Evolutionary conservation across 1,140 invertebrate species (phyloP).

Genomic region (Drosophila takahashii): DNA sequence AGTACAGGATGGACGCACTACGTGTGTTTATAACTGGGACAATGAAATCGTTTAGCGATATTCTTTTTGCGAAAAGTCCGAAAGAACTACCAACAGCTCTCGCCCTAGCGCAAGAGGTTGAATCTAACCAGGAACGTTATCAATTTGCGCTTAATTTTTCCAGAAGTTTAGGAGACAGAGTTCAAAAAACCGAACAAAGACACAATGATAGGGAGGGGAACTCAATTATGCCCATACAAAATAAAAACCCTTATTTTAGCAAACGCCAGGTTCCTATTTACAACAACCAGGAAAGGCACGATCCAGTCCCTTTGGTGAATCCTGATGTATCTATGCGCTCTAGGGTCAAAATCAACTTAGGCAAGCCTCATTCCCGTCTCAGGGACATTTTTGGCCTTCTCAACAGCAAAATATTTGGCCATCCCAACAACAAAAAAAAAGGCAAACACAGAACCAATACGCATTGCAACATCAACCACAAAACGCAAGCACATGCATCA

Average conservation of each 20-base stretch:
- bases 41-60: conserved; percentile 13
- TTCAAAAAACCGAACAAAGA: conserved; percentile 4
- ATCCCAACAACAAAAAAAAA: neutral
- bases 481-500: neutral
- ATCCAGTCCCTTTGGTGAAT: neutral
- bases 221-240: conserved; percentile 2
- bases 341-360: conserved; percentile 2
- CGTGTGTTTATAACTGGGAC: conserved; percentile 5
- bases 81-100: conserved; percentile 14
- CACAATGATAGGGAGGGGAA: conserved; percentile 9
- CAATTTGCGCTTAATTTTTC: conserved; percentile 8
- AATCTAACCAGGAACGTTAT: conserved; percentile 17
- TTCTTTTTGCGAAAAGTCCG: conserved; percentile 13
- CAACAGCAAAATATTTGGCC: neutral
- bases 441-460: too few species aligned
- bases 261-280: neutral
- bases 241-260: conserved; percentile 10
- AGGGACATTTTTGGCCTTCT: conserved; percentile 3
- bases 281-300: conserved; percentile 3
- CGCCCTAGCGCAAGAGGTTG: conserved; percentile 14
- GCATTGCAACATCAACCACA: neutral
- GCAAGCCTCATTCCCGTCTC: conserved; percentile 1
- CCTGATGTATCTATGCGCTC: conserved; percentile 8
- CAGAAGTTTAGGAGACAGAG: neutral
- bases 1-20: conserved; percentile 9